Conservation (phyloP, 2,113 vertebrate species). For the Stigmatopora argus region DNA sequence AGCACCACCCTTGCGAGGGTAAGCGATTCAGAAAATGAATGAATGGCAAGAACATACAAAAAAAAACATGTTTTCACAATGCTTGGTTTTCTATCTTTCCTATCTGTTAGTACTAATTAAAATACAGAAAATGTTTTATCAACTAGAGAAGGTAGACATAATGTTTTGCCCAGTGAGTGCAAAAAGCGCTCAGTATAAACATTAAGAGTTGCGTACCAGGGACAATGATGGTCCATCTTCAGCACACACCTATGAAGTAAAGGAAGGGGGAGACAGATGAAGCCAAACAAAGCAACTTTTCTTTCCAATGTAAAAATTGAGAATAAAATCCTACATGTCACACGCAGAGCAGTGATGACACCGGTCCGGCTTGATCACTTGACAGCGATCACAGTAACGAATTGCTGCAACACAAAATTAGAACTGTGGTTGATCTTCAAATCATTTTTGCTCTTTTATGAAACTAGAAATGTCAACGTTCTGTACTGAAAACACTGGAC, state of each 20-base stretch:
- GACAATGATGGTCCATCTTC: slow-evolving; percentile 99
- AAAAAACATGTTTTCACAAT: too few species aligned
- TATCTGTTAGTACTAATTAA: too few species aligned
- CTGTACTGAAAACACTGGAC: not conserved
- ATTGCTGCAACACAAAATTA: slow-evolving; percentile 71
- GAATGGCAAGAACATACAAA: too few species aligned
- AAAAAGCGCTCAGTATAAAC: not conserved
- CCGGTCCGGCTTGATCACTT: slow-evolving; percentile 93
- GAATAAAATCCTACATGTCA: slow-evolving; percentile 74
- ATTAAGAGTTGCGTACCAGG: slow-evolving; percentile 76
- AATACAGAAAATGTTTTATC: not conserved
- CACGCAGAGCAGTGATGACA: slow-evolving; percentile 97
- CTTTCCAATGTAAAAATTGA: not conserved
- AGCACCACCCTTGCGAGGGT: too few species aligned
- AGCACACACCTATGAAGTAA: slow-evolving; percentile 80
- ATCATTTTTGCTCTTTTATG: too few species aligned
- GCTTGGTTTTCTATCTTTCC: too few species aligned
- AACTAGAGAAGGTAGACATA: not conserved
- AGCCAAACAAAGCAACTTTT: not conserved
- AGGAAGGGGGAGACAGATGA: not conserved
- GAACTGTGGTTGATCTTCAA: too few species aligned
- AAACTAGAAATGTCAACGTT: not conserved
- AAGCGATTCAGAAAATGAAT: too few species aligned
- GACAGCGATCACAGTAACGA: slow-evolving; percentile 93
- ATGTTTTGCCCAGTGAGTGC: not conserved